phyloP scores from a whole-genome alignment of 1,140 invertebrate genomes.

The Helicoverpa armigera region DNA sequence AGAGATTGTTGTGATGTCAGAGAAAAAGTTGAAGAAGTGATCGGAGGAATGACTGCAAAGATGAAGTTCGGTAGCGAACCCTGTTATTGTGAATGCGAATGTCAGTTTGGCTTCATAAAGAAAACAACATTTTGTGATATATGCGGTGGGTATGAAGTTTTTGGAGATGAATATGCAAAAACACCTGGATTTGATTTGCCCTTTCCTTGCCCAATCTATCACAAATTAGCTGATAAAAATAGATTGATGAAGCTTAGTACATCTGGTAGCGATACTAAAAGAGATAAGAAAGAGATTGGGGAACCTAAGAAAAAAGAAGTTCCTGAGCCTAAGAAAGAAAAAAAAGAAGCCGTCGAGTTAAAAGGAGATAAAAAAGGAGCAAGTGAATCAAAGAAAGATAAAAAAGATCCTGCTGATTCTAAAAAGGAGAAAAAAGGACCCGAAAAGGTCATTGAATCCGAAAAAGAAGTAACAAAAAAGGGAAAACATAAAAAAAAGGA shows the following conservation, averaged over 20 bases:
- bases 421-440: slow-evolving; percentile 56
- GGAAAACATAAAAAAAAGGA: slow-evolving; percentile 71
- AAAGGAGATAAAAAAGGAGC: slow-evolving; percentile 56
- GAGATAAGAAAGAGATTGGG: slow-evolving; percentile 59
- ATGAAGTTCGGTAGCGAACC: slow-evolving; percentile 69
- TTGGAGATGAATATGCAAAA: slow-evolving; percentile 68
- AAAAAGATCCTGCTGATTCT: slow-evolving; percentile 51
- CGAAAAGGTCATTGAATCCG: slow-evolving; percentile 69
- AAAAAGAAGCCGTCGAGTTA: slow-evolving; percentile 40
- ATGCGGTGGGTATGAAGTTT: slow-evolving; percentile 76
- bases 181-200: slow-evolving; percentile 57
- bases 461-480: slow-evolving; percentile 73
- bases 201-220: slow-evolving; percentile 77
- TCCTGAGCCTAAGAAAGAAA: slow-evolving; percentile 54
- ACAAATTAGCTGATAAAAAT: slow-evolving; percentile 77
- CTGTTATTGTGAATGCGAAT: slow-evolving; percentile 81
- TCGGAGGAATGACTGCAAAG: slow-evolving; percentile 68
- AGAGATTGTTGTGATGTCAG: slow-evolving; percentile 66
- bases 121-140: slow-evolving; percentile 78
- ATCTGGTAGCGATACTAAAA: slow-evolving; percentile 73
- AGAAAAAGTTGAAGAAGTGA: slow-evolving; percentile 66
- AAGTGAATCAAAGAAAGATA: slow-evolving; percentile 31
- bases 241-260: slow-evolving; percentile 74
- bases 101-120: slow-evolving; percentile 76
- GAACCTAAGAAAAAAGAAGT: slow-evolving; percentile 46